Base-by-base conservation (phyloP, 2,888 invertebrate species). In the Drosophila affinis region DNA sequence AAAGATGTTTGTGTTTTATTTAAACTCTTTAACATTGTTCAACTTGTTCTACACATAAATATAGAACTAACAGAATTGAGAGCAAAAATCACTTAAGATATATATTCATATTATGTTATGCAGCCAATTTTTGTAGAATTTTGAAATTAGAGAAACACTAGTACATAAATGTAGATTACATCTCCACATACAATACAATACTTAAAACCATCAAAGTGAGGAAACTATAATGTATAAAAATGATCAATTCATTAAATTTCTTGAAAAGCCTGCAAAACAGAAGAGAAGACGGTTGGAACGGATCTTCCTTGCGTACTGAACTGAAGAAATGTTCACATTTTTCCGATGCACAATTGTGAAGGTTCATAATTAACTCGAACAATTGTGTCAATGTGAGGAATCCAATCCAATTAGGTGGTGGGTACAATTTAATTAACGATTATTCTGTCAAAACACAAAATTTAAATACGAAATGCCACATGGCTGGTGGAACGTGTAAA, bases 11-110 rank as follows among this genome's bases (percentile, higher is more conserved):
- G 47, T 52, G 56, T 79, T 81, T 79, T 76, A 76, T 75, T 81
- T 67, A 63, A 65, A 78, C 53, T 71, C 27, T 69, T 74, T 72
- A 81, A 87, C 71, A 75, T 72, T 70, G 57, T 68, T 72, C 75
- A 64, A 75, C 56, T 56, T 44, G 74, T 77, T 79, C 86, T 78
- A 81, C 75, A 79, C 76, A 86, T 82, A 77, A 78, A 77, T 75
- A 88, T 77, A 78, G 76, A 87, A 84, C 75, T 78, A 70, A 86
- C 70, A 32, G 51, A 77, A 81, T 82, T 75, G 76, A 86, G 87
- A 84, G 88, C 83, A 83, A 86, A 63, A 77, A 63, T 78, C 59
- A 65, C 80, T 84, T 82, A 87, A 72, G 39, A 24, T 58, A 72
- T 65, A 77, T 68, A 77, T 79, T 70, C 61, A 63, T 65, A 76